Base-by-base conservation (phyloP, 64 coral and sea anemone genomes). In the Stichodactyla helianthus region DNA sequence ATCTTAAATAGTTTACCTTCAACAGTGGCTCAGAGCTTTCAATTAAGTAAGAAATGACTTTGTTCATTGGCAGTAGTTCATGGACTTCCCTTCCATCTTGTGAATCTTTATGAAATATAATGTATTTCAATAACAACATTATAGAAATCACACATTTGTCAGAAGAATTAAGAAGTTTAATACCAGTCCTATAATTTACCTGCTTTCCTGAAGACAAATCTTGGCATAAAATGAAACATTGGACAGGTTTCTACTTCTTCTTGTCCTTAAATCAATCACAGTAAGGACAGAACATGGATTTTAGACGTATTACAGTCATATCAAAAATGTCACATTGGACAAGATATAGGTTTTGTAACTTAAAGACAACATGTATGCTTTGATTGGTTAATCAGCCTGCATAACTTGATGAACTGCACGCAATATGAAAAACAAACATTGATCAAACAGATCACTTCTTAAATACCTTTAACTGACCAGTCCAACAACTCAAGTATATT, bases 141-240 rank as follows among this genome's bases (percentile, higher is more conserved):
- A 44, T 44, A 44, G 35, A 44, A 44, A 44, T 44, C 35, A 44
- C 35, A 44, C 35, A 44, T 44, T 44, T 44, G 35, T 44, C 35
- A 44, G 35, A 44, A 44, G 2, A 44, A 44, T 44, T 44, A 44
- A 44, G 35, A 44, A 44, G 35, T 44, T 44, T 44, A 3, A 44
- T 44, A 44, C 35, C 35, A 44, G 35, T 44, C 35, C 35, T 44
- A 44, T 44, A 44, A 3, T 44, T 44, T 44, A 95, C 93, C 52
- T 78, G 64, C 62, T 74, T 56, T 78, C 27, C 85, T 99, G 80
- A 83, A 79, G 52, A 94, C 77, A 99, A 99, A 99, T 86, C 97
- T 89, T 84, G 97, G 97, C 67, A 99, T 84, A 79, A 99, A 99
- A 54, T 99, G 97, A 79, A 93, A 99, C 5, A 86, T 79, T 31